Conservation (phyloP, 2,113 vertebrate genomes). For the Aleadryas rufinucha region DNA sequence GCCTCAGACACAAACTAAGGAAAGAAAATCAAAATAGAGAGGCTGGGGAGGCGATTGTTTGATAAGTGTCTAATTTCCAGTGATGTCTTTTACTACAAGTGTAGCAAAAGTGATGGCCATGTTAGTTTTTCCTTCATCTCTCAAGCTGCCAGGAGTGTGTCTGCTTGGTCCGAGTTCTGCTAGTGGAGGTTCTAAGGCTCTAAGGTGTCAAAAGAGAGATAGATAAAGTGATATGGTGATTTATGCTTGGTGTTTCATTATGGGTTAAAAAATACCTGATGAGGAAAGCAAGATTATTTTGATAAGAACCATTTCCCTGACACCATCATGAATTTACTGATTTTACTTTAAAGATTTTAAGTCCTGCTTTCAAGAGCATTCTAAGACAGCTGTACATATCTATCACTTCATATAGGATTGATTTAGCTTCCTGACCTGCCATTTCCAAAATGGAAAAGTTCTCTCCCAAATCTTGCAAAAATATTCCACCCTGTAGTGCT, state of each 20-base stretch:
- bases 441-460: neutral
- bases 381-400: neutral
- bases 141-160: neutral
- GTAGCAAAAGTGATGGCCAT: neutral
- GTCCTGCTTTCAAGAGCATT: neutral
- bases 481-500: neutral
- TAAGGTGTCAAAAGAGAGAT: neutral
- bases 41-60: neutral
- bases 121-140: neutral
- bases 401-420: neutral
- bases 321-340: neutral
- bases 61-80: neutral
- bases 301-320: neutral
- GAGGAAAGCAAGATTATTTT: neutral
- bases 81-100: neutral
- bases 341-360: neutral
- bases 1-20: conserved; percentile 14
- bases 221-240: neutral
- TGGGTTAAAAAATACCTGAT: neutral
- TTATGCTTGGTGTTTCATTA: neutral
- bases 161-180: neutral
- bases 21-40: neutral
- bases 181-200: neutral
- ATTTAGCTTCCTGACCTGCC: neutral
- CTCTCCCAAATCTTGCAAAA: neutral